These are phyloP conservation scores for Lochmaea capreae DNA, from an alignment of 2,888 invertebrate species.

Conservation along the genomic window DNA sequence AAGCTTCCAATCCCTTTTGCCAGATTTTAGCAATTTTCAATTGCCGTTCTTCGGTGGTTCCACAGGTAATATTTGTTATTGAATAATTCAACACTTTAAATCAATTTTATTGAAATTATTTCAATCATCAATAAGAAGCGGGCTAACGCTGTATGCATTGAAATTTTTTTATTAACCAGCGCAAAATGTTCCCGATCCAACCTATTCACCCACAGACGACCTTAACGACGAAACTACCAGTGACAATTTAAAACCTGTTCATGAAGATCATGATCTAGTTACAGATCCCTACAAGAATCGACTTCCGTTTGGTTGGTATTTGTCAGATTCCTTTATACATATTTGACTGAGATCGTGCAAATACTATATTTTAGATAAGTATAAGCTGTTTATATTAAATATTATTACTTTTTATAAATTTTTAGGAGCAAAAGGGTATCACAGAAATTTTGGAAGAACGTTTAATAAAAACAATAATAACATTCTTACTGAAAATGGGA, in stretches of 20 bases:
- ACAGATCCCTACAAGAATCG: slow-evolving; percentile 42
- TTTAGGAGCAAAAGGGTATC: not conserved
- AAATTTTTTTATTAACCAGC: slow-evolving; percentile 10
- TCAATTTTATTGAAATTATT: not conserved
- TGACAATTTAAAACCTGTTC: slow-evolving; percentile 56
- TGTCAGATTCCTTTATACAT: slow-evolving; percentile 35
- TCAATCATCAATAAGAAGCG: not conserved
- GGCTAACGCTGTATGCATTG: not conserved
- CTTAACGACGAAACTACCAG: slow-evolving; percentile 48
- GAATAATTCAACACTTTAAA: not conserved
- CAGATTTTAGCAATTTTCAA: slow-evolving; percentile 50
- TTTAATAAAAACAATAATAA: not conserved
- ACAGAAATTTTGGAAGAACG: not conserved
- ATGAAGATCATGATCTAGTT: slow-evolving; percentile 53
- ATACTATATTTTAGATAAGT: not conserved
- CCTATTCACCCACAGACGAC: not conserved
- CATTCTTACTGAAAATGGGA: not conserved
- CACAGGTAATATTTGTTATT: slow-evolving; percentile 35
- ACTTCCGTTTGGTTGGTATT: slow-evolving; percentile 48
- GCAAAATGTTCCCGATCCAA: slow-evolving; percentile 28
- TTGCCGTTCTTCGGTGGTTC: slow-evolving; percentile 42
- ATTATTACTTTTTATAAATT: not conserved
- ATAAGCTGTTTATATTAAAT: not conserved
- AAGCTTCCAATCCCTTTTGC: slow-evolving; percentile 52
- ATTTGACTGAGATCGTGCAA: not conserved